A percentile compares a stretch with the other conserved stretches of the same genome.
Conservation (phyloP, 2,113 vertebrate species). For the Ammospiza nelsoni region DNA sequence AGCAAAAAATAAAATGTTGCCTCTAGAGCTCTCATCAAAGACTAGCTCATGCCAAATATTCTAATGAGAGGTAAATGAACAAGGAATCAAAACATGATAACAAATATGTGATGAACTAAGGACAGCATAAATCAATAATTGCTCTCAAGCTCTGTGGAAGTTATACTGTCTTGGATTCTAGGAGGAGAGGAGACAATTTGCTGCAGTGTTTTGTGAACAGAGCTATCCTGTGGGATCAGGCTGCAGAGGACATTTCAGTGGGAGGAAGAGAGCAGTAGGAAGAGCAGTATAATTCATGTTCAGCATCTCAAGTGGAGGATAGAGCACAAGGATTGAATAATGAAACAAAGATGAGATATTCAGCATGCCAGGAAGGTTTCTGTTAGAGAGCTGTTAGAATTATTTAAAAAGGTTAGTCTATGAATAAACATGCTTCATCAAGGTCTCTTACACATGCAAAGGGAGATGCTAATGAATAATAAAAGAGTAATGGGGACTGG, state of each 20-base stretch:
- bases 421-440: slow-evolving; percentile 99
- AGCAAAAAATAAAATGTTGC: slow-evolving; percentile 62
- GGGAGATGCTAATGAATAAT: slow-evolving; percentile 95
- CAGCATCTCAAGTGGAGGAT: slow-evolving; percentile 89
- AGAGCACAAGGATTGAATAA: slow-evolving; percentile 91
- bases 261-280: slow-evolving; percentile 75
- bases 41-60: slow-evolving; percentile 52
- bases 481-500: slow-evolving; percentile 88
- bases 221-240: slow-evolving; percentile 74
- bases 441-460: slow-evolving; percentile 90
- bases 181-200: slow-evolving; percentile 62
- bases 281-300: slow-evolving; percentile 86
- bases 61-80: slow-evolving; percentile 69
- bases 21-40: slow-evolving; percentile 59
- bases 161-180: slow-evolving; percentile 49
- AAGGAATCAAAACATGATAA: slow-evolving; percentile 64
- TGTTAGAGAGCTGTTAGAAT: slow-evolving; percentile 94
- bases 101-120: slow-evolving; percentile 66
- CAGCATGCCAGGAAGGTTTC: slow-evolving; percentile 92
- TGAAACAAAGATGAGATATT: slow-evolving; percentile 93
- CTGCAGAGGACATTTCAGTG: slow-evolving; percentile 81
- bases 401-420: slow-evolving; percentile 99
- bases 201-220: slow-evolving; percentile 73
- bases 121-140: slow-evolving; percentile 67
- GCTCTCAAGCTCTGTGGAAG: slow-evolving; percentile 56